phyloP scores from a whole-genome alignment of 2,797 vertebrate species.

The Platalea minor region DNA sequence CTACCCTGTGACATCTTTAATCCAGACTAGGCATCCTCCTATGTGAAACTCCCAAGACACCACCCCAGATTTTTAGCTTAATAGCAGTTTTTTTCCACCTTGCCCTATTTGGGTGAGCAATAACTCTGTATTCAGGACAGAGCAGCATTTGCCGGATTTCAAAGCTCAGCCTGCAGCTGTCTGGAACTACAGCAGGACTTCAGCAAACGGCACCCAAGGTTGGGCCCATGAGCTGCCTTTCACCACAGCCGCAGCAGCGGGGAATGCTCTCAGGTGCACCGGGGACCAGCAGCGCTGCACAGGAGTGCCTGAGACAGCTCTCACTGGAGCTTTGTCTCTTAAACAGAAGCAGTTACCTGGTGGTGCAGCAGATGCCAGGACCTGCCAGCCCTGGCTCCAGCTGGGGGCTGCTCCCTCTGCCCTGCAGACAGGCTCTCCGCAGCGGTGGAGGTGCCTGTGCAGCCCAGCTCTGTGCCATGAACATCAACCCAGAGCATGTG shows the following conservation, averaged over 20 bases:
- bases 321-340: background rate
- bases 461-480: background rate
- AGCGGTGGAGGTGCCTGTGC: accelerated
- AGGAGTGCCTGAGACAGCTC: accelerated
- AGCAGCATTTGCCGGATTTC: background rate
- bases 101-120: background rate
- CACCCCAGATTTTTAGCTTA: background rate
- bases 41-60: background rate
- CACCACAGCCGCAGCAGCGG: accelerated
- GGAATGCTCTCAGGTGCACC: too few relatives aligned
- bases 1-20: background rate
- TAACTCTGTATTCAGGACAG: background rate
- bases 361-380: background rate
- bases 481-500: background rate
- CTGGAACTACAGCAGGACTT: background rate
- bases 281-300: background rate
- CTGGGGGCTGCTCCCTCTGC: background rate
- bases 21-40: background rate
- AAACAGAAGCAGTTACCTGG: background rate
- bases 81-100: background rate
- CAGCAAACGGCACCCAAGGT: background rate
- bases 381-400: background rate
- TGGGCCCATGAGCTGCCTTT: background rate
- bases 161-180: background rate
- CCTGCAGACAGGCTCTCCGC: background rate